phyloP scores from a whole-genome alignment of 2,888 invertebrate species.

The Trichogramma dendrolimi region DNA sequence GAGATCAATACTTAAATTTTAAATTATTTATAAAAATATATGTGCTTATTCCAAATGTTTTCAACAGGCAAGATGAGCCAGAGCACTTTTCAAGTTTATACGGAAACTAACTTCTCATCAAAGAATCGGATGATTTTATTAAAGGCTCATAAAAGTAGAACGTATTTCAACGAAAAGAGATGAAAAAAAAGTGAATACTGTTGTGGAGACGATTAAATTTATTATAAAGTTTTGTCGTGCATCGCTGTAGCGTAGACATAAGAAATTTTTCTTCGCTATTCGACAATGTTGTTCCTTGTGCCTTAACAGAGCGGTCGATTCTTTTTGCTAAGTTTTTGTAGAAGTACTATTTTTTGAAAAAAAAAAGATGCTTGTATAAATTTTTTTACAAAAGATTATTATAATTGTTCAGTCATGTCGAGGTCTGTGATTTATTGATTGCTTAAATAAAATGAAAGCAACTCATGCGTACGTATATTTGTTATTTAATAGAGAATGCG shows the following conservation, averaged over 20 bases:
- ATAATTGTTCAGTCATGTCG: conserved; percentile 22
- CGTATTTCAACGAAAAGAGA: too few relatives aligned
- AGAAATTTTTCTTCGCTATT: conserved; percentile 10
- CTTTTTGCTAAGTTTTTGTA: conserved; percentile 10
- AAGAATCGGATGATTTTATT: too few relatives aligned
- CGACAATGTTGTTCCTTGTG: conserved; percentile 9
- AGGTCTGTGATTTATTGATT: conserved; percentile 27
- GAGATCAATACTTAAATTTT: too few relatives aligned
- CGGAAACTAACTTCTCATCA: too few relatives aligned
- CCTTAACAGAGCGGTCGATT: conserved; percentile 9
- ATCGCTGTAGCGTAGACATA: background rate
- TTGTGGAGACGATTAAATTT: background rate
- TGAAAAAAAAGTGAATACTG: too few relatives aligned
- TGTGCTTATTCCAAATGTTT: too few relatives aligned
- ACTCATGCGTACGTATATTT: conserved; percentile 20
- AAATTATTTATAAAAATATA: too few relatives aligned
- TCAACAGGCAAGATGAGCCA: too few relatives aligned
- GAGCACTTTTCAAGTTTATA: too few relatives aligned
- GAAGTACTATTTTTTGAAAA: conserved; percentile 21
- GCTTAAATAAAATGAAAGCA: conserved; percentile 13
- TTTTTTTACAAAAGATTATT: conserved; percentile 20
- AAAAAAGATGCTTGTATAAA: conserved; percentile 13
- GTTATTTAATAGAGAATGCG: conserved; percentile 15
- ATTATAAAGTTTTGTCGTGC: conserved; percentile 3
- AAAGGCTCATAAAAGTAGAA: too few relatives aligned